phyloP scores from a whole-genome alignment of 2,888 invertebrate species.

The Apodemia mormo region DNA sequence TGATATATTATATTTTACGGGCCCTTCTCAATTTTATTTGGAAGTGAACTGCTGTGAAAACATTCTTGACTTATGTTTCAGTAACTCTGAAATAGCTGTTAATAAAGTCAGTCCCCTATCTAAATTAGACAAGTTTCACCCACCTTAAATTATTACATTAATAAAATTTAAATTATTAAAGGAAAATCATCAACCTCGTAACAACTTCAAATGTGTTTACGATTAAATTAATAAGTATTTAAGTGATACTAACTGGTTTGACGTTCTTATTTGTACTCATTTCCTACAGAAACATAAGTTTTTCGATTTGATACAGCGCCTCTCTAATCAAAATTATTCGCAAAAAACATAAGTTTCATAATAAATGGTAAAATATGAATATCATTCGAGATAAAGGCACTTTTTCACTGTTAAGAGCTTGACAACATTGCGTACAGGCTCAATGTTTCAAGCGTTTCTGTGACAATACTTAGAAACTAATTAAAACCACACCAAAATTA shows the following conservation, averaged over 20 bases:
- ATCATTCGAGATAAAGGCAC: no score
- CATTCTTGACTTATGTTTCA: not conserved
- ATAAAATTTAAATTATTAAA: not conserved
- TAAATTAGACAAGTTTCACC: not conserved
- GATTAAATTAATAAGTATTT: not conserved
- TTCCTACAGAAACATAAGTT: not conserved
- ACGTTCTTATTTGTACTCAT: not conserved
- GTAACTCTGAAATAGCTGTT: not conserved
- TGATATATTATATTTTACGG: not conserved
- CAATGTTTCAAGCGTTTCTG: not conserved
- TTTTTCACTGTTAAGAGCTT: no score
- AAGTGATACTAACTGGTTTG: not conserved
- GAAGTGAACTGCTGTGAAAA: not conserved
- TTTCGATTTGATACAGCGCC: not conserved
- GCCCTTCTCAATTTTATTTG: not conserved
- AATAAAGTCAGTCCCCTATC: not conserved
- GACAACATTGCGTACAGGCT: no score
- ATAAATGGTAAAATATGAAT: not conserved
- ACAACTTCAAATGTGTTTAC: not conserved
- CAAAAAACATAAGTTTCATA: not conserved
- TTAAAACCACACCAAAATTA: conserved; percentile 11
- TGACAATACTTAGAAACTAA: not conserved
- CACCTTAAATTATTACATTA: not conserved
- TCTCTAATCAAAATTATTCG: not conserved
- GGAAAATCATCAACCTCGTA: not conserved